Percentiles rank a stretch among this genome's conserved stretches.
Evolutionary conservation across 2,113 vertebrate species (phyloP).

Genomic region (Mus spicilegus): DNA sequence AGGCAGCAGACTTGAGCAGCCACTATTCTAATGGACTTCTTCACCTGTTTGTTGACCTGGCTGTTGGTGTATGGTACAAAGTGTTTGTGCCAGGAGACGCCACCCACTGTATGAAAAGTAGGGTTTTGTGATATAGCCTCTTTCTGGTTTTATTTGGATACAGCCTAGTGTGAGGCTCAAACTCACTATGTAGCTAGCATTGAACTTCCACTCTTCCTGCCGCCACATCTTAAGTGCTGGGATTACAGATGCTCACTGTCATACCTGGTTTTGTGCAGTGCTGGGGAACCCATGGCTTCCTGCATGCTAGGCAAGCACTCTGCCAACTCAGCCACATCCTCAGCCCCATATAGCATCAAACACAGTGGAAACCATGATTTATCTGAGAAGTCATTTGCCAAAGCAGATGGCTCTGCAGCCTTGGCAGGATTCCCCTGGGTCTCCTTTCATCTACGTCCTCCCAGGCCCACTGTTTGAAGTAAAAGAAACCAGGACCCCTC

Average conservation of each 20-base stretch:
- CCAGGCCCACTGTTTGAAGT: background rate
- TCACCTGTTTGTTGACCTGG: background rate
- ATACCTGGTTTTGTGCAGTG: background rate
- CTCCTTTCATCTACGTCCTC: background rate
- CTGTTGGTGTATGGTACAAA: background rate
- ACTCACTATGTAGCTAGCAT: background rate
- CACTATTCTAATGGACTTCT: background rate
- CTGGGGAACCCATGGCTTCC: background rate
- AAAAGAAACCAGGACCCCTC: constrained; percentile 24
- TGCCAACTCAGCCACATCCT: background rate
- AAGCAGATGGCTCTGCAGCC: background rate
- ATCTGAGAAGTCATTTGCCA: constrained; percentile 28
- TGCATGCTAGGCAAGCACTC: too few species aligned
- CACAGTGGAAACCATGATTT: background rate
- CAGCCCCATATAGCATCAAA: background rate
- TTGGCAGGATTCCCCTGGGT: background rate
- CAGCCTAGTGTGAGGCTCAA: background rate
- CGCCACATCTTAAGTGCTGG: too few species aligned
- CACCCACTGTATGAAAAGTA: background rate
- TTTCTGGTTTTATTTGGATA: background rate
- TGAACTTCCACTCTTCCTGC: background rate
- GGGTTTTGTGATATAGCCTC: background rate
- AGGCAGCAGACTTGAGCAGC: background rate
- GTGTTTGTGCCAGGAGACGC: background rate
- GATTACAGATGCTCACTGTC: background rate